Conservation (phyloP, 2,888 invertebrate genomes). For the Morpho helenor region DNA sequence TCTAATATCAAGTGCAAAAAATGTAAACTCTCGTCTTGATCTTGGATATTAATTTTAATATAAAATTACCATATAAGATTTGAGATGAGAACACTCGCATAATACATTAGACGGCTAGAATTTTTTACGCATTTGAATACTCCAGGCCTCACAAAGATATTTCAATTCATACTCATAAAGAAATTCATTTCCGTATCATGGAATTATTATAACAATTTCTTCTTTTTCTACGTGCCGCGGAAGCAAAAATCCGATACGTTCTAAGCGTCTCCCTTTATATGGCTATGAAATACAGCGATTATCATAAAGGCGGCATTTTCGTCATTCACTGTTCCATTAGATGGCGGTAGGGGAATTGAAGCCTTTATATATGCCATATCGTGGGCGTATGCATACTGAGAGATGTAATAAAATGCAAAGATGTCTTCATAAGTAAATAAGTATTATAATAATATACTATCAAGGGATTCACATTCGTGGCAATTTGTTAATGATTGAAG, state of each 20-base stretch:
- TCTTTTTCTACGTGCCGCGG: background rate
- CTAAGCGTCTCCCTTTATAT: conserved; percentile 41
- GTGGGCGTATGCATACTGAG: conserved; percentile 9
- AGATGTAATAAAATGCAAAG: background rate
- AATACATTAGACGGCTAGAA: too few species aligned
- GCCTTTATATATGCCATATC: conserved; percentile 8
- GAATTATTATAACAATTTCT: conserved; percentile 2
- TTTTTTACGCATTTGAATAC: too few species aligned
- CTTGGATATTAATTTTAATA: too few species aligned
- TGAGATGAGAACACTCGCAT: too few species aligned
- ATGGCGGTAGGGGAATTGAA: conserved; percentile 22
- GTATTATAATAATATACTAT: too few species aligned
- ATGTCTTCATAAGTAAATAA: too few species aligned
- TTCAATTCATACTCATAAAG: conserved; percentile 1
- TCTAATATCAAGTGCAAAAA: too few species aligned
- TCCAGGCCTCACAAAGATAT: conserved; percentile 1
- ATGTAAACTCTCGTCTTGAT: too few species aligned
- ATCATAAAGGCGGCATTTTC: conserved; percentile 67
- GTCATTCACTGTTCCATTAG: conserved; percentile 47
- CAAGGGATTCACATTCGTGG: too few species aligned
- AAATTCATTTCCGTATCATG: background rate
- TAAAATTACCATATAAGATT: too few species aligned
- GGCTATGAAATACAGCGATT: conserved; percentile 63
- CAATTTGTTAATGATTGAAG: too few species aligned
- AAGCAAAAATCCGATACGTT: conserved; percentile 15